Base-by-base conservation (phyloP, 23 tunicate genomes). In the Trididemnum miniatum region DNA sequence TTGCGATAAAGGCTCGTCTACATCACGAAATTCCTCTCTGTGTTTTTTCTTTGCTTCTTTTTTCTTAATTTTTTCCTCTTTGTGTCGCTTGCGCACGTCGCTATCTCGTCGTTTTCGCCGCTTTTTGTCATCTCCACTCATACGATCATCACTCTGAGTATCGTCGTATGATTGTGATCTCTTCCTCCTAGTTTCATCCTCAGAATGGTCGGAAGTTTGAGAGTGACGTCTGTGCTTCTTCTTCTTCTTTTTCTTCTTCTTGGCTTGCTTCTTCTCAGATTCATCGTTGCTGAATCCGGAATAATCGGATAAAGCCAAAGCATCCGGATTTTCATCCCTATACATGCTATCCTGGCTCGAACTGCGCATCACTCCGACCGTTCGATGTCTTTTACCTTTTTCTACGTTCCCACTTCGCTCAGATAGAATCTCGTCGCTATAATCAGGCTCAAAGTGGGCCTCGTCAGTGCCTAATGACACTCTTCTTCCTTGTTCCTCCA, bases 201-300 rank as follows among this genome's bases (percentile, higher is more conserved):
- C 62, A 20, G 59, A 4, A 5, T 2, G 5, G 20, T 74, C 34
- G 2, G 65, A 52, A 29, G 27, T 29, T 30, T 54, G 66, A 5
- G 65, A 57, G 9, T 51, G 66, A 9, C 2, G 37, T 77, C 77
- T 85, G 57, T 75, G 79, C 78, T 82, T 82, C 57, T 72, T 71
- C 69, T 82, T 82, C 59, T 85, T 85, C 72, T 85, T 85, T n/a
- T 74, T 75, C 66, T 77, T 77, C 52, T 76, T 76, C 37, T 31
- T 20, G 52, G 59, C 49, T 29, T 65, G 38, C 23, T 29, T 34
- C 44, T 65, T 64, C 20, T 85, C 89, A 20, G 82, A 65, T 2
- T 9, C 67, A 25, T 40, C 40, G 44, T 76, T 44, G 38, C 83
- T 85, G 33, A 85, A 77, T 26, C 59, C 66, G 40, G 89, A 85